Evolutionary conservation across 1,140 invertebrate genomes (phyloP), one percentile per base, ranked within the genome.

Genomic region (Macrotrachela quadricornifera): DNA sequence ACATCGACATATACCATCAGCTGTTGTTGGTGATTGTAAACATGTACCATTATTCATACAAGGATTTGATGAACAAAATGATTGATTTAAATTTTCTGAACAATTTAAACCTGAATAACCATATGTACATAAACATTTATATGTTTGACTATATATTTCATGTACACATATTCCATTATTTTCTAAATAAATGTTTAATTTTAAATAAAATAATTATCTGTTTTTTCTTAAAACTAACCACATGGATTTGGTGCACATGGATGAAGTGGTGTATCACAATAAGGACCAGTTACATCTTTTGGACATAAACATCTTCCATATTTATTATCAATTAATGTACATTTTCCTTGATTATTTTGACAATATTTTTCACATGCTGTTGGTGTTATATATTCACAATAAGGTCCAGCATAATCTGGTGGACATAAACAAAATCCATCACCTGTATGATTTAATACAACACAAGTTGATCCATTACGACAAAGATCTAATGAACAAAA

Each of bases 31-130:
- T 18, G 48, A 49, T 6, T 46, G 42, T 14, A 44, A 40, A 44
- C 87, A 92, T 2, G 86, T 92, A 2, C 84, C 87, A 0, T 85
- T 85, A 66, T 94, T 92, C 70, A 86, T 82, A 60, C 87, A 92
- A 1, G 85, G 85, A 46, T 80, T 79, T 11, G 45, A 54, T 10
- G 30, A 14, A 38, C 55, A 57, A 42, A 15, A 15, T 14, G 41
- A 14, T 17, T 47, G 46, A 39, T 54, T 54, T 47, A 56, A 49
- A 16, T 46, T 43, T 18, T 43, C 2, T 46, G 47, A 21, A 56
- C 57, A 54, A 55, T 59, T 45, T 43, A n/a, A 38, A 18, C 56
- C 53, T 30, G 43, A 43, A 38, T 44, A 46, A 17, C 37, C 41
- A 37, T 13, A 49, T 38, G 41, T 40, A 50, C 53, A 54, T 15